phyloP scores from a whole-genome alignment of 2,113 vertebrate genomes.

The Orthonyx spaldingii region DNA sequence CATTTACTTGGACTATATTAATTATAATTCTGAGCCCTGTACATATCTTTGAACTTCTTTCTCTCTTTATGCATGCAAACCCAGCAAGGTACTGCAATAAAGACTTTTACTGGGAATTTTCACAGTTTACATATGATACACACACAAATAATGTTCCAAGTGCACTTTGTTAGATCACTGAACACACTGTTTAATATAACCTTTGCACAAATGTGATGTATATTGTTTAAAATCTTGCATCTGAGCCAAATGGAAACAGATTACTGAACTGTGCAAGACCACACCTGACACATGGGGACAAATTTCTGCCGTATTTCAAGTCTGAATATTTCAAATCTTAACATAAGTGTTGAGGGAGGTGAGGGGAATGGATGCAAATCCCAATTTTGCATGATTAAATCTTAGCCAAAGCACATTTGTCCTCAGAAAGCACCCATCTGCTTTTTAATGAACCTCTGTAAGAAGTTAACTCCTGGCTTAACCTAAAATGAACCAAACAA shows the following conservation, averaged over 20 bases:
- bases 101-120: background rate
- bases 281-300: background rate
- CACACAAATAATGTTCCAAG: background rate
- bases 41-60: background rate
- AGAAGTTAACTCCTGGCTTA: conserved; percentile 32
- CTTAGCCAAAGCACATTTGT: background rate
- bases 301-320: background rate
- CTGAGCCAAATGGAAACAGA: background rate
- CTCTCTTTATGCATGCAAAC: background rate
- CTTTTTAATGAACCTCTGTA: background rate
- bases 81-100: background rate
- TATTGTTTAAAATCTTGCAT: background rate
- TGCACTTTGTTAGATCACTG: background rate
- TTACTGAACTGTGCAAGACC: background rate
- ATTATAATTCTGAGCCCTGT: background rate
- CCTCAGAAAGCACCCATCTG: background rate
- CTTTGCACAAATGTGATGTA: background rate
- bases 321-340: background rate
- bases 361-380: background rate
- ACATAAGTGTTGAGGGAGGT: background rate
- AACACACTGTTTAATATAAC: background rate
- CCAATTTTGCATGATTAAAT: background rate
- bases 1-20: background rate
- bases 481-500: background rate
- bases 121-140: background rate